Evolutionary conservation across 1,140 invertebrate species (phyloP), one percentile per base, ranked within the genome.

Genomic region (Scylla paramamosain): DNA sequence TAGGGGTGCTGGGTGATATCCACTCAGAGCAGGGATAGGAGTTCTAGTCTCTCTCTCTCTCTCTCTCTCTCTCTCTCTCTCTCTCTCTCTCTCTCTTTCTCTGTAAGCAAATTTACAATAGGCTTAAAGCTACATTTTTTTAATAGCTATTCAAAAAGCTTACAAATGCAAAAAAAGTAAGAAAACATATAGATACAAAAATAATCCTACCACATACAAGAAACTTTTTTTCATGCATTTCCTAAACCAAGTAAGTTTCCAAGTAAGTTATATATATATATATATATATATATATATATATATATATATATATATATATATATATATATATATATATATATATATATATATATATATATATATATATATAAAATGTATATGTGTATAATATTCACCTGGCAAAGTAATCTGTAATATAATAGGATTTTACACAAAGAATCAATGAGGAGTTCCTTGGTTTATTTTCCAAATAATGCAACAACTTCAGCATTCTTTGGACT

Each of bases 231-330:
- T n/a, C n/a, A n/a, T n/a, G n/a, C n/a, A n/a, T n/a, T n/a, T n/a
- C n/a, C 16, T 10, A 87, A 12, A 87, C 16, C 16, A 87, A 28
- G 29, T 10, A 87, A 28, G 29, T 25, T 87, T 25, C 29, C 16
- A 25, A 28, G 16, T 25, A 25, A 28, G 16, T 25, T 87, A 87
- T 87, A 28, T 87, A 87, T 28, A 87, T 87, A 28, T 87, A 28
- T 87, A 87, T 87, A 87, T 87, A 87, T 87, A 87, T 87, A 87
- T 87, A 87, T 87, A 87, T 87, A 87, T 87, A 87, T 87, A 87
- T 87, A 87, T 87, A 87, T 87, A 87, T 87, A 87, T 87, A 87
- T 87, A 87, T 87, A 87, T 87, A 87, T 87, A 87, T 87, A 87
- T 87, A 87, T 87, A 87, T 87, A 87, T 87, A 87, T 87, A 87